Base-by-base conservation (phyloP, 2,888 invertebrate genomes). In the Campoplex capitator region DNA sequence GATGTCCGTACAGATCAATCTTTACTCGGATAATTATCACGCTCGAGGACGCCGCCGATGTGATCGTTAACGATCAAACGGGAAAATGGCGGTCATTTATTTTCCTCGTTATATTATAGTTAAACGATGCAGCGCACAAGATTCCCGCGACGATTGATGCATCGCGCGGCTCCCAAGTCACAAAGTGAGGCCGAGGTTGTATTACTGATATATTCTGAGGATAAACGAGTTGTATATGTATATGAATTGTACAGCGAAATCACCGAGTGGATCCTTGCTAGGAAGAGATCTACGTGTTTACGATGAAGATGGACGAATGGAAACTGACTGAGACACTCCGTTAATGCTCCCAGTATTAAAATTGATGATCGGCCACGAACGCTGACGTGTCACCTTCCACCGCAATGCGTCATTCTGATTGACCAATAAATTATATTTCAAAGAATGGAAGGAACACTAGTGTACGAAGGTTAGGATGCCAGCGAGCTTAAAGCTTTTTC, bases 301-400 rank as follows among this genome's bases (percentile, higher is more conserved):
- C 75, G 51, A 54, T 32, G 67, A 78, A 54, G 86, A 48, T 75
- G 78, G 82, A 54, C 48, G 67, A 78, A 71, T n/a, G n/a, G 70
- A 68, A 62, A 76, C 35, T 62, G 81, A 81, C 28, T 42, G 77
- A 81, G 75, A 80, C 80, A 51, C 58, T 67, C 67, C 35, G 58
- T 48, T 32, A 68, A 42, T 73, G 70, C 58, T 91, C 91, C 91
- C 92, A 89, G 92, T 92, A 93, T 93, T 91, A 93, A 93, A 94
- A 94, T 94, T 93, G 94, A 94, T 94, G 94, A 92, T 91, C 92
- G 91, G 90, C 91, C 90, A 89, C 89, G 91, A 91, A 93, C 93
- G 94, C 92, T 94, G 94, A 94, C 94, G 94, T 92, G 93, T 94
- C 93, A 93, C 93, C 93, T 94, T 93, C 93, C 93, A 93, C 93